Percentiles rank a stretch among this genome's conserved stretches.
These are phyloP conservation scores for Temnothorax nylanderi DNA, from an alignment of 1,140 invertebrate species.

Conservation along the genomic window DNA sequence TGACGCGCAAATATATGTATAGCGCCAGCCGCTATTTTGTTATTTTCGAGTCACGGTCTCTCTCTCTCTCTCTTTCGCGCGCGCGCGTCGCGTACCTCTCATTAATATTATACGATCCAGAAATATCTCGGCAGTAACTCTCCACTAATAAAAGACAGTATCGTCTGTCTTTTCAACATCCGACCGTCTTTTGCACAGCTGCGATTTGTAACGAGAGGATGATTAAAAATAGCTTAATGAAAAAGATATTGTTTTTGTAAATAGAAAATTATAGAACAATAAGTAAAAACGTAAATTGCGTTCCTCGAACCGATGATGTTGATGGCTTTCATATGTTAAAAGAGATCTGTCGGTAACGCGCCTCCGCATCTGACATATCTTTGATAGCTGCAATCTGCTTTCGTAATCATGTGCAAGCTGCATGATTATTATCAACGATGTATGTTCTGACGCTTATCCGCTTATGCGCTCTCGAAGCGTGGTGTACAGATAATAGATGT, in stretches of 20 bases:
- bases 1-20: neutral
- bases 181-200: neutral
- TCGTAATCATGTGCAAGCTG: slow-evolving; percentile 22
- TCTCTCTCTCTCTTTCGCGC: neutral
- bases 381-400: slow-evolving; percentile 15
- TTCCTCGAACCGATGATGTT: neutral
- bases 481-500: slow-evolving; percentile 39
- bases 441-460: slow-evolving; percentile 18
- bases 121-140: neutral
- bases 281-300: neutral
- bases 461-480: slow-evolving; percentile 23
- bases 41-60: slow-evolving; percentile 3
- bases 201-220: neutral
- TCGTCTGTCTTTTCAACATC: neutral
- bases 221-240: neutral
- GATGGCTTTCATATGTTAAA: neutral
- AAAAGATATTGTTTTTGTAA: slow-evolving; percentile 3
- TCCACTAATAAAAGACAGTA: neutral
- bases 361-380: neutral
- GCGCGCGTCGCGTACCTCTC: neutral
- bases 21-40: neutral
- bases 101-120: slow-evolving; percentile 10
- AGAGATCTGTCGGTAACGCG: neutral
- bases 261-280: neutral
- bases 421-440: slow-evolving; percentile 17